Percentiles rank a stretch among this genome's conserved stretches.
phyloP scores from a whole-genome alignment of 2,888 invertebrate genomes.

The Cephus runcator region DNA sequence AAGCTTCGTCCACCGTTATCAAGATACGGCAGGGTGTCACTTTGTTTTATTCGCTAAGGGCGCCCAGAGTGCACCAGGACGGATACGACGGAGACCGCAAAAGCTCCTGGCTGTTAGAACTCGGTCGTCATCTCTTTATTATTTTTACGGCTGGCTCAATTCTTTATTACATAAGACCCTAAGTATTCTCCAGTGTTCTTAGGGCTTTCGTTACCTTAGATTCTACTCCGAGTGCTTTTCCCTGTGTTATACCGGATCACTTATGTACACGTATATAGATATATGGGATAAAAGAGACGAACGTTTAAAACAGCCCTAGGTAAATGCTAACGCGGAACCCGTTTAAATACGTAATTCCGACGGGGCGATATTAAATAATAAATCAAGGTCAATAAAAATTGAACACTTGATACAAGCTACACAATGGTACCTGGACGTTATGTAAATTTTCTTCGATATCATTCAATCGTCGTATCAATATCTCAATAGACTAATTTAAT shows the following conservation, averaged over 20 bases:
- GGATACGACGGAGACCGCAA: slow-evolving; percentile 16
- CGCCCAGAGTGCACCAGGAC: neutral
- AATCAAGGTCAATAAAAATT: neutral
- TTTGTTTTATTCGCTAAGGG: neutral
- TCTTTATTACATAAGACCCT: neutral
- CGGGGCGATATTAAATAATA: neutral
- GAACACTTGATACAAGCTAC: neutral
- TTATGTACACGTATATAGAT: neutral
- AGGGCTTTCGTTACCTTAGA: neutral
- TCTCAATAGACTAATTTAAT: neutral
- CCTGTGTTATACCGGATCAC: neutral
- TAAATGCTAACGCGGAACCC: neutral
- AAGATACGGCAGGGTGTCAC: neutral
- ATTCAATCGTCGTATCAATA: neutral
- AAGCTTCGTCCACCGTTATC: neutral
- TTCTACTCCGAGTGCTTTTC: neutral
- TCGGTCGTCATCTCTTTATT: slow-evolving; percentile 36
- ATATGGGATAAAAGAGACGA: neutral
- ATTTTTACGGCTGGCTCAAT: slow-evolving; percentile 25
- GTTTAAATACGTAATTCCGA: neutral
- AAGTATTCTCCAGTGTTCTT: neutral
- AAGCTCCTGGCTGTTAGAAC: slow-evolving; percentile 10
- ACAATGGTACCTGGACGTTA: neutral
- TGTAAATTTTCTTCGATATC: neutral
- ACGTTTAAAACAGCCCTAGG: neutral